phyloP scores from a whole-genome alignment of 2,888 invertebrate species.

The Polydesmus complanatus region DNA sequence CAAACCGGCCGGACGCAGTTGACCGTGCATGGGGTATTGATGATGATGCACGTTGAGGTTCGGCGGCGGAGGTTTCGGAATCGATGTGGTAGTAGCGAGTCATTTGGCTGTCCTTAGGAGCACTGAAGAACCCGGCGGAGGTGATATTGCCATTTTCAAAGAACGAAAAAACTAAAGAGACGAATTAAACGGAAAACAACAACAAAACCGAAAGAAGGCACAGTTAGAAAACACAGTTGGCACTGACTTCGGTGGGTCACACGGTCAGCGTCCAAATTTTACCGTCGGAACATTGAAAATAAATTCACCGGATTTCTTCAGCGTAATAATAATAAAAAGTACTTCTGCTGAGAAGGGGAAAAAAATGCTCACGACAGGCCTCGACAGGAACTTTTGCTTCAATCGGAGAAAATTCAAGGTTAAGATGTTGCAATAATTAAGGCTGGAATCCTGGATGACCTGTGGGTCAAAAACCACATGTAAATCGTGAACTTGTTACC shows the following conservation, averaged over 20 bases:
- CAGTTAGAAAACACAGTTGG: not conserved
- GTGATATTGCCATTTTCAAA: slow-evolving; percentile 1
- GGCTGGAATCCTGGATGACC: too few relatives aligned
- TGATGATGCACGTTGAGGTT: not conserved
- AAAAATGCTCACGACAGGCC: too few relatives aligned
- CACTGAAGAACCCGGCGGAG: not conserved
- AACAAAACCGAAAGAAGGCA: not conserved
- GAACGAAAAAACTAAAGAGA: not conserved
- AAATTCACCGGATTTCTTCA: too few relatives aligned
- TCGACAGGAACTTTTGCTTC: not conserved
- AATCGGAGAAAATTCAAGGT: not conserved
- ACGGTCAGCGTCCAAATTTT: too few relatives aligned
- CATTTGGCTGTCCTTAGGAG: slow-evolving; percentile 1
- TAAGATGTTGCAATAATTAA: not conserved
- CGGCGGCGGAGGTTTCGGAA: slow-evolving; percentile 5
- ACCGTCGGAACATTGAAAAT: too few relatives aligned
- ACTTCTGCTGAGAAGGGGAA: too few relatives aligned
- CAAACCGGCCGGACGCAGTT: not conserved
- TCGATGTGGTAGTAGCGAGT: slow-evolving; percentile 4
- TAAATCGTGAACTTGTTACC: not conserved
- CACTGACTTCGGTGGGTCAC: too few relatives aligned
- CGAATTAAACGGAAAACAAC: not conserved
- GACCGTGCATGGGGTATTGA: not conserved
- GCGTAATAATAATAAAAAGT: too few relatives aligned
- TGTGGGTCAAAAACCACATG: not conserved